Conservation (phyloP, 2,888 invertebrate genomes). For the Troides helena region DNA sequence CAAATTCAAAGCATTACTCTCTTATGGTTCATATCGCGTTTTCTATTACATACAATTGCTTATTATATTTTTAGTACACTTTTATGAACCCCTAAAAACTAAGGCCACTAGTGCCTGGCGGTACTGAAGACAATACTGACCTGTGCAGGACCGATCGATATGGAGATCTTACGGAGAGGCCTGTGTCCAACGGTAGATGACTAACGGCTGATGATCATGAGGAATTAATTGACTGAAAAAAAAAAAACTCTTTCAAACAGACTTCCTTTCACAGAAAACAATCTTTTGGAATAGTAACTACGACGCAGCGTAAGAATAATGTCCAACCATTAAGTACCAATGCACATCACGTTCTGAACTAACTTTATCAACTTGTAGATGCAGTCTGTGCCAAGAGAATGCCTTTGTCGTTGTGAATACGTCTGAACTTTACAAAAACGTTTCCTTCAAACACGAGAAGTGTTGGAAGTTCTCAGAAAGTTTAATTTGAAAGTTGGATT, state of each 20-base stretch:
- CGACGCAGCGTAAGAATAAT: constrained; percentile 20
- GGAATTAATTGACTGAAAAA: background rate
- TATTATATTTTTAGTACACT: background rate
- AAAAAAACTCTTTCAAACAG: background rate
- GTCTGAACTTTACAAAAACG: constrained; percentile 16
- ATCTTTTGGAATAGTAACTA: background rate
- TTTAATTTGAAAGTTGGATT: background rate
- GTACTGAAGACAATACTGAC: no score
- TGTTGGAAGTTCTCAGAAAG: background rate
- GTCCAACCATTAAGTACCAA: constrained; percentile 14
- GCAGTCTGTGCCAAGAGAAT: constrained; percentile 28
- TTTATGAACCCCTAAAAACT: background rate
- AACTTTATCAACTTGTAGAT: constrained; percentile 29
- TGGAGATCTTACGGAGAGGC: no score
- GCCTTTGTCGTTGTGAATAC: constrained; percentile 20
- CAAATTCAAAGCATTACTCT: background rate
- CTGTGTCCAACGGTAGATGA: no score
- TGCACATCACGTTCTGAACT: constrained; percentile 26
- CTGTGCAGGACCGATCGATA: no score
- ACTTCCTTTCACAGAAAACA: no score
- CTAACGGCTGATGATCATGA: no score
- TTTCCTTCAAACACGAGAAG: constrained; percentile 11
- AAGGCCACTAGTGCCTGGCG: no score
- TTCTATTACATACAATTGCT: background rate
- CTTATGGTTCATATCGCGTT: background rate